Conservation (phyloP, 2,797 vertebrate genomes). For the Sciaenops ocellatus region DNA sequence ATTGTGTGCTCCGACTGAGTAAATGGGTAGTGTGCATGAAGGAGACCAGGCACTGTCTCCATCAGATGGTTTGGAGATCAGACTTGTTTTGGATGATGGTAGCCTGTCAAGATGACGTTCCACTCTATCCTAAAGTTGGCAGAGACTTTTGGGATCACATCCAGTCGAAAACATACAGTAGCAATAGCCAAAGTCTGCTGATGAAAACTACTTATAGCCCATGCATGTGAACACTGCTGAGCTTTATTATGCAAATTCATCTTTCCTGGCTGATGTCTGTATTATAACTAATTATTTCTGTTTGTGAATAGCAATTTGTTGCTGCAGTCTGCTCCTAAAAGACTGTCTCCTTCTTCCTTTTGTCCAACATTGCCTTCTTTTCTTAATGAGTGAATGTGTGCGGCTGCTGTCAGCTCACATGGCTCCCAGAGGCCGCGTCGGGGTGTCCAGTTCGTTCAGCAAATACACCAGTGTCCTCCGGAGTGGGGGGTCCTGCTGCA, state of each 20-base stretch:
- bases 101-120: slow-evolving; percentile 20
- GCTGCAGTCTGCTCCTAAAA: slow-evolving; percentile 58
- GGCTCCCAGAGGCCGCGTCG: slow-evolving; percentile 59
- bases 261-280: slow-evolving; percentile 48
- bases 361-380: slow-evolving; percentile 57
- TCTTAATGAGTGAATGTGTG: slow-evolving; percentile 69
- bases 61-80: slow-evolving; percentile 52
- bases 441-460: slow-evolving; percentile 63
- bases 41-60: slow-evolving; percentile 34
- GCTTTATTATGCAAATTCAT: slow-evolving; percentile 60
- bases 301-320: slow-evolving; percentile 60
- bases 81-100: slow-evolving; percentile 39
- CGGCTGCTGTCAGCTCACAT: slow-evolving; percentile 72
- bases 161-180: slow-evolving; percentile 48
- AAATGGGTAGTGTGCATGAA: slow-evolving; percentile 46
- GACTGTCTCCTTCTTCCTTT: slow-evolving; percentile 63
- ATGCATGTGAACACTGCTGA: slow-evolving; percentile 26
- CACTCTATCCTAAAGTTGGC: slow-evolving; percentile 18
- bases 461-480: slow-evolving; percentile 66
- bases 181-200: slow-evolving; percentile 33
- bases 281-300: slow-evolving; percentile 63
- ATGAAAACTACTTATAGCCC: slow-evolving; percentile 25
- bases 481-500: slow-evolving; percentile 50
- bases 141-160: slow-evolving; percentile 29
- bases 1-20: slow-evolving; percentile 32